Evolutionary conservation across 1,140 invertebrate species (phyloP), one percentile per base, ranked within the genome.

Genomic region (Drosophila trapezifrons): DNA sequence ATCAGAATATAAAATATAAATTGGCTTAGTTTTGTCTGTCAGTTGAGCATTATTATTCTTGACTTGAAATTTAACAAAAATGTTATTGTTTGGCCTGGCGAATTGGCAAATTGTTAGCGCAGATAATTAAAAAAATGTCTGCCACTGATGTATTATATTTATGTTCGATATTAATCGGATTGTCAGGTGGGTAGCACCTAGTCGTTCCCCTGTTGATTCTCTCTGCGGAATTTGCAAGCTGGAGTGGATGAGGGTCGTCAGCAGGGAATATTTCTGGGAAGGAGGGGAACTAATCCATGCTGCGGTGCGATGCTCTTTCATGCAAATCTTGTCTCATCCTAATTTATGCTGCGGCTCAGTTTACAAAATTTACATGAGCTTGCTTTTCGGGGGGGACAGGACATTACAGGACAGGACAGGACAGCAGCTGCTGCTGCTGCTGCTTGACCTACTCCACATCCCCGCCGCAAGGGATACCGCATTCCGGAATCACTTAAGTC

Each of bases 281-380:
- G 7, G 17, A 7, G 18, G 51, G 35, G 70, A 12, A 7, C 60
- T 65, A 62, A 51, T 37, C 63, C 57, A 42, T 54, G 70, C 38
- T 74, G 75, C 54, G 51, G 46, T 47, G 35, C 49, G 67, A 58
- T 64, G 76, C 38, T 59, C 55, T 77, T 63, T 72, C 83, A 86
- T 86, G 83, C 83, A 87, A 86, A 87, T 71, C 67, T 46, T 72
- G 74, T 63, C 49, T 66, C 75, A 69, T 71, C 79, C 78, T 87
- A 86, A 87, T 86, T 86, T 86, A 86, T 86, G 79, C 83, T 87
- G 83, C 70, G 82, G 82, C 77, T 86, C 83, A 73, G 83, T 80
- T 87, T 76, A 76, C 73, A 76, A 79, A 66, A 82, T 87, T 82
- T 76, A 75, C 78, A 86, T 82, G 59, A 56, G 49, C 37, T 40